Percentiles rank a stretch among this genome's conserved stretches.
These are phyloP conservation scores for Leucania comma DNA, from an alignment of 2,888 invertebrate genomes.

Conservation along the genomic window DNA sequence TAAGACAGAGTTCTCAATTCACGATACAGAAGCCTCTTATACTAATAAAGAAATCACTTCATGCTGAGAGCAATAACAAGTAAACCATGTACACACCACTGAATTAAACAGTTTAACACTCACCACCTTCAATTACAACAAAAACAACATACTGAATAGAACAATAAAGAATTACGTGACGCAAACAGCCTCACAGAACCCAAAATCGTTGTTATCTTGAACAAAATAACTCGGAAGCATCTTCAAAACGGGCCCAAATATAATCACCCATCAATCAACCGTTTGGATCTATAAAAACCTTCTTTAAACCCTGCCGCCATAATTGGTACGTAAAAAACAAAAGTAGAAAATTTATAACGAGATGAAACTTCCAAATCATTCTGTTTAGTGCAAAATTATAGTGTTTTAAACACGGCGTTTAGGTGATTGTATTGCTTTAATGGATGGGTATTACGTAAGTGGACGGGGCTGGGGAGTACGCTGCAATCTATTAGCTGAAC, in stretches of 20 bases:
- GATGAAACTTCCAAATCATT: conserved; percentile 87
- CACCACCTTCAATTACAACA: conserved; percentile 67
- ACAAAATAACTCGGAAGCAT: conserved; percentile 86
- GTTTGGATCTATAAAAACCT: conserved; percentile 79
- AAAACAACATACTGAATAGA: conserved; percentile 66
- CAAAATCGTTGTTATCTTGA: conserved; percentile 73
- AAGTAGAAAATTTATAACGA: conserved; percentile 89
- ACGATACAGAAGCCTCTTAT: not conserved
- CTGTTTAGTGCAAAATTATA: conserved; percentile 90
- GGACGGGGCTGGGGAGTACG: conserved; percentile 81
- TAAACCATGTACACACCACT: conserved; percentile 30
- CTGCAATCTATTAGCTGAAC: conserved; percentile 86
- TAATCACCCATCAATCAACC: conserved; percentile 89
- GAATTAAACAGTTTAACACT: conserved; percentile 53
- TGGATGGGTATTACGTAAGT: conserved; percentile 84
- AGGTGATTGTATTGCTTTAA: conserved; percentile 85
- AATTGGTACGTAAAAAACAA: conserved; percentile 88
- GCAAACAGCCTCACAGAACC: conserved; percentile 72
- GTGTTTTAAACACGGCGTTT: conserved; percentile 87
- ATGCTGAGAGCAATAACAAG: conserved; percentile 27
- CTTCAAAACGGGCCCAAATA: conserved; percentile 84
- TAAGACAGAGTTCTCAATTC: not conserved
- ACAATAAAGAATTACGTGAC: conserved; percentile 71
- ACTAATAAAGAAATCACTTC: not conserved
- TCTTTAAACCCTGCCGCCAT: conserved; percentile 82